Percentiles rank a stretch among this genome's conserved stretches.
These are phyloP conservation scores for Dryococelus australis DNA, from an alignment of 2,888 invertebrate genomes.

Conservation along the genomic window DNA sequence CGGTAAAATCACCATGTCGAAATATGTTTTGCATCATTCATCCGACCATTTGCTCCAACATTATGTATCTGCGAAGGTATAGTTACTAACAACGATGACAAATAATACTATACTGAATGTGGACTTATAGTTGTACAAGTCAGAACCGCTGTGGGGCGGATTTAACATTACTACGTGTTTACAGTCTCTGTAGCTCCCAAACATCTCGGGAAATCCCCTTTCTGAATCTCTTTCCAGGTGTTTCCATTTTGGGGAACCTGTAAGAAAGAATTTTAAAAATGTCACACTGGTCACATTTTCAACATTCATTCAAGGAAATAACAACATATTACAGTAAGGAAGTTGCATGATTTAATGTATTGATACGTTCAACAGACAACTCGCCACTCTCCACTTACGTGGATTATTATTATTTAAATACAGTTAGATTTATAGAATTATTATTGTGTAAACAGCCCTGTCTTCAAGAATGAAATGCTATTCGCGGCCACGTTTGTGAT, in stretches of 20 bases:
- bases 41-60: background rate
- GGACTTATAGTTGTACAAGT: background rate
- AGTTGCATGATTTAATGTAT: too few species aligned
- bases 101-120: background rate
- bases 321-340: too few species aligned
- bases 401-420: too few species aligned
- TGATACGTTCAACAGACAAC: too few species aligned
- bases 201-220: background rate
- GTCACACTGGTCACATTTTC: too few species aligned
- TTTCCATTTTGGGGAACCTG: background rate
- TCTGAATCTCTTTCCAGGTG: background rate
- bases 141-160: background rate
- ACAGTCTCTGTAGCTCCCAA: background rate
- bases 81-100: background rate
- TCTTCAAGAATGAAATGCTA: too few species aligned
- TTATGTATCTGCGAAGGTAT: background rate
- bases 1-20: background rate
- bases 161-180: background rate
- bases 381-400: too few species aligned
- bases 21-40: background rate
- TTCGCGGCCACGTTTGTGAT: too few species aligned
- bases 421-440: too few species aligned
- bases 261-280: background rate
- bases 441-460: too few species aligned
- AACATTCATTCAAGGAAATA: too few species aligned